Base-by-base conservation (phyloP, 2,797 vertebrate species). In the Malurus splendens region DNA sequence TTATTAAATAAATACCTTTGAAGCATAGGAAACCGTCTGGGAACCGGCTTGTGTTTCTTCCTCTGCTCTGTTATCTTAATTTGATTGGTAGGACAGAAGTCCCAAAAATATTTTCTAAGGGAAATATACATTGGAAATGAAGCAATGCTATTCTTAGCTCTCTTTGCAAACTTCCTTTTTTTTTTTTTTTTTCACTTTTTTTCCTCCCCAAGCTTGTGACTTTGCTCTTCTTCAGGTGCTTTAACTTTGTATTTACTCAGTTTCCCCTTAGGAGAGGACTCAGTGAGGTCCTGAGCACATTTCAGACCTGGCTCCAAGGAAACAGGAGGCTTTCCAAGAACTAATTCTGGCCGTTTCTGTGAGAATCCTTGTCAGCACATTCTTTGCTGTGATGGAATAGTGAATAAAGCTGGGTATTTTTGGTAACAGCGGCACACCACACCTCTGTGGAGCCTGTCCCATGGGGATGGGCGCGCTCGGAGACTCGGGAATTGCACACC, bases 1-100 rank as follows among this genome's bases (percentile, higher is more conserved):
- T 91, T 90, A 83, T 86, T 91, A 93, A 94, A 68, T 71, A 93
- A 94, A 86, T 93, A 78, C 67, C 85, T 95, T 87, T 93, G 90
- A 92, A 94, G 82, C 64, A 6, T 44, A 94, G 90, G 92, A 86
- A 90, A 44, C 70, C 0, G 48, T 59, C 90, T 93, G 93, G 85
- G 82, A 92, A 71, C 89, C 0, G 4, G 25, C 70, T 81, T 56
- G 82, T 78, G 70, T 91, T 90, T 91, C 86, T 83, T 90, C 84
- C 87, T 94, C 79, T 83, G 70, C 62, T 70, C 71, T 79, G 74
- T 86, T 92, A 88, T 91, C 92, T 89, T 90, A 52, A 75, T 89
- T 87, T 83, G 52, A 41, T 82, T 91, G 84, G 76, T 80, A 65
- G 82, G 28, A 78, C 85, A 92, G 80, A 86, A 92, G 89, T 70